These are phyloP conservation scores for Protosalanx chinensis DNA, from an alignment of 2,797 vertebrate genomes.

Conservation along the genomic window DNA sequence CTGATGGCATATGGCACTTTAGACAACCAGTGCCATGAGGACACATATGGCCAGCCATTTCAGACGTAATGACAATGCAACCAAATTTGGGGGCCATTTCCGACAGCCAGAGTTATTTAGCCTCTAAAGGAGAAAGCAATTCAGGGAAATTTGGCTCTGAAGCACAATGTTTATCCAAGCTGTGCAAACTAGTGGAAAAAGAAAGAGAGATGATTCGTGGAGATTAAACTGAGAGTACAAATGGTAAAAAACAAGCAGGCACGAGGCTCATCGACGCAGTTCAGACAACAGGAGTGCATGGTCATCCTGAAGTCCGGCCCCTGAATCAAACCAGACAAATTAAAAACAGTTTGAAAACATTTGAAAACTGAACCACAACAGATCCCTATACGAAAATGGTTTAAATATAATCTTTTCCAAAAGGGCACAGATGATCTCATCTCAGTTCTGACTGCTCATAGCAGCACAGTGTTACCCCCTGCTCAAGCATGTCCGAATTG, in stretches of 20 bases:
- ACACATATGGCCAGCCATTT: conserved; percentile 66
- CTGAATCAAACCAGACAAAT: conserved; percentile 55
- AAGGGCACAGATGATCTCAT: conserved; percentile 44
- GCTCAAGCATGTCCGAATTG: conserved; percentile 59
- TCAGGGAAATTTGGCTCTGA: conserved; percentile 62
- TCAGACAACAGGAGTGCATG: conserved; percentile 23
- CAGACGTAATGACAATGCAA: conserved; percentile 71
- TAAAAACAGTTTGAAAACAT: neutral
- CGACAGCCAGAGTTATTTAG: conserved; percentile 48
- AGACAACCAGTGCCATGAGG: conserved; percentile 68
- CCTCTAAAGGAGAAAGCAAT: conserved; percentile 57
- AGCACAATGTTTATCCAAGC: conserved; percentile 64
- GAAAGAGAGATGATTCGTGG: conserved; percentile 57
- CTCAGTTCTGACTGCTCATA: conserved; percentile 64
- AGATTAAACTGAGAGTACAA: conserved; percentile 63
- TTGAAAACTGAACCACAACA: conserved; percentile 10
- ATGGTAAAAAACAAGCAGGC: conserved; percentile 52
- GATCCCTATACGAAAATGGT: conserved; percentile 38
- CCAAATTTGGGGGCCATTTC: conserved; percentile 68
- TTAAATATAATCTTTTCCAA: conserved; percentile 57
- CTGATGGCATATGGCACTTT: conserved; percentile 68
- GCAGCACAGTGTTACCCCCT: conserved; percentile 60
- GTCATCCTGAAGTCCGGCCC: conserved; percentile 48
- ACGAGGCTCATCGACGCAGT: conserved; percentile 29
- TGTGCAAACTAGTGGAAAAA: conserved; percentile 50